These are phyloP conservation scores for Hemibagrus wyckioides DNA, from an alignment of 2,113 vertebrate species.

Conservation along the genomic window DNA sequence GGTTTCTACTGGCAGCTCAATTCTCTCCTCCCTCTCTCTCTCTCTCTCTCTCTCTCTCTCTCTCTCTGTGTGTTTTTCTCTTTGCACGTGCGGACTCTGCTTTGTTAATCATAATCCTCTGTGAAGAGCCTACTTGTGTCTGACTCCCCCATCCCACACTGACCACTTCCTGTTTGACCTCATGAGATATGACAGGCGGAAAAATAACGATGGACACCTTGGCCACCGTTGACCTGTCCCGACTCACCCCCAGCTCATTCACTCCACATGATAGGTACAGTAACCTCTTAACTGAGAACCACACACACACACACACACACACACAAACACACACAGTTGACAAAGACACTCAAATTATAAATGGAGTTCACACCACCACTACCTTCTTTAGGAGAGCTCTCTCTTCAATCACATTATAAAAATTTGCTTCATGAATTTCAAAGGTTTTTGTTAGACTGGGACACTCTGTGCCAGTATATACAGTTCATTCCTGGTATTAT, in stretches of 20 bases:
- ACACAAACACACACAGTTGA: constrained; percentile 21
- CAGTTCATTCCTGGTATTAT: background rate
- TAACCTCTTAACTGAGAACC: constrained; percentile 80
- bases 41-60: constrained; percentile 31
- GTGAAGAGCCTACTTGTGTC: constrained; percentile 86
- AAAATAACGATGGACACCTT: constrained; percentile 99
- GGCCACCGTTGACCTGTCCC: constrained; percentile 77
- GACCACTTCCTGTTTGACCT: constrained; percentile 83
- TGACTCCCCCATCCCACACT: constrained; percentile 81
- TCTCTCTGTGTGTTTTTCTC: constrained; percentile 16
- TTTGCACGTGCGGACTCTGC: constrained; percentile 89
- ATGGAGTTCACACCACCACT: background rate
- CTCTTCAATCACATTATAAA: background rate
- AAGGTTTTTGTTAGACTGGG: background rate
- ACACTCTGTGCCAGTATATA: background rate
- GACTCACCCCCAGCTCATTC: constrained; percentile 87
- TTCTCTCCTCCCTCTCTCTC: constrained; percentile 56
- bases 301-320: constrained; percentile 29
- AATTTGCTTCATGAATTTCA: background rate
- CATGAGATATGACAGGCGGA: constrained; percentile 99
- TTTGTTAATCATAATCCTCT: constrained; percentile 92
- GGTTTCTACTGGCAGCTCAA: constrained; percentile 32
- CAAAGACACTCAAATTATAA: background rate
- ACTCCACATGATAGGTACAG: constrained; percentile 86
- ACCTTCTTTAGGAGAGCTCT: background rate